Evolutionary conservation across 2,888 invertebrate species (phyloP).

Genomic region (Blera fallax): DNA sequence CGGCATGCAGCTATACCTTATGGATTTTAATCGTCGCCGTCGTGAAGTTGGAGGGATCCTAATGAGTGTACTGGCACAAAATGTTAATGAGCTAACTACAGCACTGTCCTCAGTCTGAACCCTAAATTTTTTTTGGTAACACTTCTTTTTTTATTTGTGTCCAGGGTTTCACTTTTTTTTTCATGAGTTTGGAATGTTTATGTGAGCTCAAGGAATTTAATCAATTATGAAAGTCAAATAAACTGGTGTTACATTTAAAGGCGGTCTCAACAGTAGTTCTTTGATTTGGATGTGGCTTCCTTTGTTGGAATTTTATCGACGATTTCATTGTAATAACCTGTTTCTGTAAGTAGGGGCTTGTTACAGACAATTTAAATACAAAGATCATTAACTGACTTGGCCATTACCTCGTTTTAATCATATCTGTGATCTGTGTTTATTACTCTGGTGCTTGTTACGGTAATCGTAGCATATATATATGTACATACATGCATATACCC

Average conservation of each 20-base stretch:
- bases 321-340: neutral
- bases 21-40: slow-evolving; percentile 28
- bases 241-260: neutral
- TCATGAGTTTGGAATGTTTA: neutral
- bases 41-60: neutral
- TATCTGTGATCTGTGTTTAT: neutral
- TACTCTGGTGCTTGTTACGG: neutral
- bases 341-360: neutral
- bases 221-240: slow-evolving; percentile 15
- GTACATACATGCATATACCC: no score
- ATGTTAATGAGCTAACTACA: slow-evolving; percentile 27
- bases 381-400: neutral
- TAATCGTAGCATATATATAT: neutral
- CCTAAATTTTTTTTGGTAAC: neutral
- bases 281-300: neutral
- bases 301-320: slow-evolving; percentile 2
- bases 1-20: slow-evolving; percentile 3
- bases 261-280: neutral
- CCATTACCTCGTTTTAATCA: neutral
- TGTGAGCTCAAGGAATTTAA: slow-evolving; percentile 2
- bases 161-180: neutral
- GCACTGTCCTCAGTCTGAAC: neutral
- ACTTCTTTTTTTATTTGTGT: neutral
- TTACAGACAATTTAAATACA: neutral
- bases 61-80: neutral